These are phyloP conservation scores for Oriolus oriolus DNA, from an alignment of 2,113 vertebrate genomes.

Conservation along the genomic window DNA sequence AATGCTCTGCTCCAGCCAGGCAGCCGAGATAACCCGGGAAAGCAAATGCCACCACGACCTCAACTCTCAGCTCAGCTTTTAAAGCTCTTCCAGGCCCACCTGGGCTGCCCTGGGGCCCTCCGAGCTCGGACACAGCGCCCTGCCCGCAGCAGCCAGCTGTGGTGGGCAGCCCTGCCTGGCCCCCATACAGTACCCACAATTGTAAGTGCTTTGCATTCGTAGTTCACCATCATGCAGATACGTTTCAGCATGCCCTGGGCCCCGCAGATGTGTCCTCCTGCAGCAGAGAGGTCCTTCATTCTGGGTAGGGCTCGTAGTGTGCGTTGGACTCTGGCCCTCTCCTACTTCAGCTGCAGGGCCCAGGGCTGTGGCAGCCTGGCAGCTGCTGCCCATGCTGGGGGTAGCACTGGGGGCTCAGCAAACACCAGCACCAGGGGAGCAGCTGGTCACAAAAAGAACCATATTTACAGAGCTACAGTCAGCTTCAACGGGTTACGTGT, in stretches of 20 bases:
- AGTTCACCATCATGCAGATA: neutral
- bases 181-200: neutral
- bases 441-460: neutral
- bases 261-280: neutral
- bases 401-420: neutral
- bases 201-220: conserved; percentile 24
- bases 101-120: neutral
- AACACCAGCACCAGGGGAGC: neutral
- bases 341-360: neutral
- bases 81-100: neutral
- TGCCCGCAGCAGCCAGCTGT: neutral
- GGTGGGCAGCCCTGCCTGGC: neutral
- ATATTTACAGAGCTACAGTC: conserved; percentile 39
- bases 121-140: neutral
- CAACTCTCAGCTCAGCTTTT: neutral
- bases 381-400: neutral
- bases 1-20: neutral
- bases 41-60: neutral
- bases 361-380: neutral
- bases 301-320: neutral
- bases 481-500: neutral
- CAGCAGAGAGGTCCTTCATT: conserved; percentile 26
- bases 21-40: neutral
- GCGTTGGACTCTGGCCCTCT: neutral
- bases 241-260: neutral